Evolutionary conservation across 2,113 vertebrate species (phyloP), one percentile per base, ranked within the genome.

Genomic region (Colaptes auratus): DNA sequence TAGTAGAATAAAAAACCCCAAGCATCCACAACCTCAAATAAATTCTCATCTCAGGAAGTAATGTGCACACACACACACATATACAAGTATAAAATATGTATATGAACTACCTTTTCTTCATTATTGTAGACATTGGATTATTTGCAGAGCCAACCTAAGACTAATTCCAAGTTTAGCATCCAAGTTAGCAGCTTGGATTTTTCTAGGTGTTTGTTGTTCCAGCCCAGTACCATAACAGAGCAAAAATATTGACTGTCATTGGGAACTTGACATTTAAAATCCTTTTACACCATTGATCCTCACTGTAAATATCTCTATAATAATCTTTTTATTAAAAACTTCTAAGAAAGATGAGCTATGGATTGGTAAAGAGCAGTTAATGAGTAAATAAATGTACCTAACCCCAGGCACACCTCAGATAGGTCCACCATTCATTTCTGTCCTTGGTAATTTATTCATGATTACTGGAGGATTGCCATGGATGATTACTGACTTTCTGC

Each of bases 51-150:
- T 69, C 17, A 77, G 44, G 3, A 53, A 83, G 35, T 50, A 55
- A 25, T 23, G 18, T 3, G 4, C 7, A 46, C 16, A 39, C 48
- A 42, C 48, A 42, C 3, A 4, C 4, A 19, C 0, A 12, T 9
- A 23, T 0, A 2, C 3, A 2, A 2, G 0, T 28, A 27, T 31
- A 24, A 25, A 0, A 27, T 16, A 7, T 7, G 35, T 1, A 28
- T 11, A 6, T 55, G 27, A 55, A 55, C 13, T 27, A 12, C 6
- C 1, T 28, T 5, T 20, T 70, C 7, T 69, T 74, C 36, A 7
- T 78, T 56, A 11, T 60, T 56, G 17, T 16, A 52, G 23, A 28
- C 9, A 1, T 67, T 4, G 1, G 10, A 16, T 64, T 84, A 33
- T 24, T 64, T 39, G 39, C 27, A 27, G 21, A 44, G 12, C 19